Percentiles rank a stretch among this genome's conserved stretches.
These are phyloP conservation scores for Drosophila tani DNA, from an alignment of 1,140 invertebrate species.

Conservation along the genomic window DNA sequence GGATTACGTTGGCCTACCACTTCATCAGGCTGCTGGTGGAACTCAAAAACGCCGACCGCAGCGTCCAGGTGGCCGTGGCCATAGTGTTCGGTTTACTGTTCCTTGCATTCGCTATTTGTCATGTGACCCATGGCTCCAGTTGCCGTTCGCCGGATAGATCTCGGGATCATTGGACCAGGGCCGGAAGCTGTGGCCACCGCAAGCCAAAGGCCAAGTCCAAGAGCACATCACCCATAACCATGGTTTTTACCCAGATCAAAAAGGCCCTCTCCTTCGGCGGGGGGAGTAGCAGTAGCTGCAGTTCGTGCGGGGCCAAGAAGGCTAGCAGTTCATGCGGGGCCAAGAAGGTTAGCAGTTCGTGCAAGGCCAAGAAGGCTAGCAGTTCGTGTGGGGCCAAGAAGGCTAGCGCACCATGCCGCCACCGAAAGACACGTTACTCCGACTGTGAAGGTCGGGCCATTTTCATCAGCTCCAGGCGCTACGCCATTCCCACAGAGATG, in stretches of 20 bases:
- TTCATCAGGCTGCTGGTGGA: slow-evolving; percentile 45
- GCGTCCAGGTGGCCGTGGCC: slow-evolving; percentile 54
- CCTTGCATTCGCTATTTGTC: slow-evolving; percentile 50
- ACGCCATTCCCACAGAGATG: slow-evolving; percentile 73
- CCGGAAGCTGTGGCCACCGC: not conserved
- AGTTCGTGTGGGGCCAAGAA: not conserved
- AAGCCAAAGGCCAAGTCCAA: slow-evolving; percentile 1
- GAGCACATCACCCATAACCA: not conserved
- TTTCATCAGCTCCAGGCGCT: slow-evolving; percentile 54
- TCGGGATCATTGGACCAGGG: not conserved
- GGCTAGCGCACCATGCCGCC: no score
- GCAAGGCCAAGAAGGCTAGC: not conserved
- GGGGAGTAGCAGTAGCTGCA: not conserved
- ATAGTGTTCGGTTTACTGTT: slow-evolving; percentile 42
- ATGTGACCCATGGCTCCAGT: slow-evolving; percentile 31
- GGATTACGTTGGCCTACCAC: slow-evolving; percentile 62
- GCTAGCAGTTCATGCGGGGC: not conserved
- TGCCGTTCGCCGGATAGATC: not conserved
- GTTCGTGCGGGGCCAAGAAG: no score
- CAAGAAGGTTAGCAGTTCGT: not conserved
- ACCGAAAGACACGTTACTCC: slow-evolving; percentile 15
- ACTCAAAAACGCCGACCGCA: slow-evolving; percentile 61
- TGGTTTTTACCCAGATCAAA: not conserved
- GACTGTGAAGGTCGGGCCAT: slow-evolving; percentile 71
- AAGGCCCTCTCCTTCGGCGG: not conserved